Evolutionary conservation across 2,888 invertebrate genomes (phyloP).

Genomic region (Bembecia ichneumoniformis): DNA sequence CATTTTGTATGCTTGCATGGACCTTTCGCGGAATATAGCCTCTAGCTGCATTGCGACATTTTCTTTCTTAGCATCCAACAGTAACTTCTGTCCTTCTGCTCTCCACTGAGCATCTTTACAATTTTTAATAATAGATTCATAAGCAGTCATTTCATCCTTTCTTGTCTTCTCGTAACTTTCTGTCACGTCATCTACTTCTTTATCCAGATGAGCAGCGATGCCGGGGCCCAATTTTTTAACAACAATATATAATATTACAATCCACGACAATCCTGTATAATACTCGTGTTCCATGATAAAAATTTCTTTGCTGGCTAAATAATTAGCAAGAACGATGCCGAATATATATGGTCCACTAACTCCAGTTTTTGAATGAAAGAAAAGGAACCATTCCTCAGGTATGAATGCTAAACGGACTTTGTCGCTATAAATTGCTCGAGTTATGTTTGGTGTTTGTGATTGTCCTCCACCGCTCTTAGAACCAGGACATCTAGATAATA

Average conservation of each 20-base stretch:
- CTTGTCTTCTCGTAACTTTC: constrained; percentile 66
- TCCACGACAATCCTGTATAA: constrained; percentile 80
- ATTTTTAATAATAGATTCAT: constrained; percentile 67
- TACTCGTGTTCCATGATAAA: constrained; percentile 94
- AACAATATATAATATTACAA: constrained; percentile 69
- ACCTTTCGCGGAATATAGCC: constrained; percentile 83
- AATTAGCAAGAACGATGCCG: constrained; percentile 81
- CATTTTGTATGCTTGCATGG: constrained; percentile 60
- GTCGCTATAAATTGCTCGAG: constrained; percentile 28
- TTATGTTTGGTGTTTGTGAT: constrained; percentile 10
- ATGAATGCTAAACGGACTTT: constrained; percentile 72
- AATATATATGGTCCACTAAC: constrained; percentile 92
- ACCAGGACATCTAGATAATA: constrained; percentile 6
- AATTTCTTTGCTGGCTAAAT: constrained; percentile 91
- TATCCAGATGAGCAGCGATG: constrained; percentile 75
- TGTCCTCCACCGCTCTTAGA: constrained; percentile 1
- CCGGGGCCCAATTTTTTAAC: constrained; percentile 79
- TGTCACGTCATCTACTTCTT: constrained; percentile 76
- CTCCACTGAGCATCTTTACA: constrained; percentile 81
- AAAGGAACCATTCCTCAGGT: constrained; percentile 76
- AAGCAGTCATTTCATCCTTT: constrained; percentile 48
- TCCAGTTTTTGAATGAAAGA: constrained; percentile 92
- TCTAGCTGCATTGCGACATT: constrained; percentile 94
- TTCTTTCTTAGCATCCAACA: constrained; percentile 90
- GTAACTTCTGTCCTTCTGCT: constrained; percentile 80